Conservation (phyloP, 2,888 invertebrate genomes). For the Nowickia ferox region DNA sequence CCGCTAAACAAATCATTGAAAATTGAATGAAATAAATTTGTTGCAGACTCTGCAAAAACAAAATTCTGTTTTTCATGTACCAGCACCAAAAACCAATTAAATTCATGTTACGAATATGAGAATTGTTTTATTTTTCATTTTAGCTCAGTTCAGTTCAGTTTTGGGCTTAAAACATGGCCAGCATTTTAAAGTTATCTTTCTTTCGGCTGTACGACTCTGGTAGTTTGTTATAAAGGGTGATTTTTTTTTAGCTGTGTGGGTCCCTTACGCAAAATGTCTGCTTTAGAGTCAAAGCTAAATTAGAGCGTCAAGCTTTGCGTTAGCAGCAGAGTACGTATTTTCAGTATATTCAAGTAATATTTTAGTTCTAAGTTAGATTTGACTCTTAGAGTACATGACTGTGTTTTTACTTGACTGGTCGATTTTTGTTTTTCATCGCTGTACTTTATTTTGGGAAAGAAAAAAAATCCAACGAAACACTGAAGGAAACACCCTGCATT, state of each 20-base stretch:
- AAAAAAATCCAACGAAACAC: not conserved
- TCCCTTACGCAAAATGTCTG: not conserved
- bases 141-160: constrained; percentile 1
- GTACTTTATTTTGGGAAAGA: too few relatives aligned
- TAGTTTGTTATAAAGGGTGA: constrained; percentile 8
- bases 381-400: too few relatives aligned
- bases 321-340: too few relatives aligned
- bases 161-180: constrained; percentile 41
- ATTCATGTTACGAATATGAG: not conserved
- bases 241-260: not conserved
- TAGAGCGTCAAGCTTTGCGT: too few relatives aligned
- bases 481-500: not conserved
- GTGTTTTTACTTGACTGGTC: too few relatives aligned
- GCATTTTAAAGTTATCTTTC: constrained; percentile 31
- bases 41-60: not conserved
- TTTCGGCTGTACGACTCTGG: constrained; percentile 28
- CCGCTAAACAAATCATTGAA: constrained; percentile 34
- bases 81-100: not conserved
- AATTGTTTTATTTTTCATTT: constrained; percentile 39
- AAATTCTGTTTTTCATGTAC: not conserved
- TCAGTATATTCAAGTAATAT: too few relatives aligned
- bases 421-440: too few relatives aligned
- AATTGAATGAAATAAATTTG: constrained; percentile 50
- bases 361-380: too few relatives aligned
- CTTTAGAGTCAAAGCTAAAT: too few relatives aligned